phyloP scores from a whole-genome alignment of 2,888 invertebrate genomes.

The Drosophila nigricruria region DNA sequence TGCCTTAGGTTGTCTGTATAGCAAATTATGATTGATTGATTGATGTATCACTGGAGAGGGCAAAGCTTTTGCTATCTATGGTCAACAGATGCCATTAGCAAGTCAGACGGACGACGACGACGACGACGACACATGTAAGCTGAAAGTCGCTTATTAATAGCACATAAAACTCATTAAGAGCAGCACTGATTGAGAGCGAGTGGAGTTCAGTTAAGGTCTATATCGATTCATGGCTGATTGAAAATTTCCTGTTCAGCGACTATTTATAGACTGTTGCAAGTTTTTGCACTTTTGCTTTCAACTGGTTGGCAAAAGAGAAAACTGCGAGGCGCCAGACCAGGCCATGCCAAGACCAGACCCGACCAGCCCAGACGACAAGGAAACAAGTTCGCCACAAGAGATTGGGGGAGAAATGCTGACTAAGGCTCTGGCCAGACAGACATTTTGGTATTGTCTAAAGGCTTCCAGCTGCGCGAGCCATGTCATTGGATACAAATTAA shows the following conservation, averaged over 20 bases:
- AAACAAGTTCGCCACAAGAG: constrained; percentile 28
- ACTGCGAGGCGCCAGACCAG: constrained; percentile 20
- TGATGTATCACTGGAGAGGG: constrained; percentile 8
- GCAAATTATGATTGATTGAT: constrained; percentile 34
- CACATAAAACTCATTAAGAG: constrained; percentile 35
- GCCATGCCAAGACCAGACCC: constrained; percentile 1
- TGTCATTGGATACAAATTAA: constrained; percentile 10
- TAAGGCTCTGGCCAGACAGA: constrained; percentile 24
- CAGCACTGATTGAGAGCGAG: neutral
- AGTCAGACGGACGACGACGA: no score
- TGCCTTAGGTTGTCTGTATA: neutral
- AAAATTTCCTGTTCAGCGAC: constrained; percentile 32
- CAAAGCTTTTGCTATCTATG: constrained; percentile 1
- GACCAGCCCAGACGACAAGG: constrained; percentile 19
- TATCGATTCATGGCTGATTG: constrained; percentile 28
- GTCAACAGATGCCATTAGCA: constrained; percentile 8
- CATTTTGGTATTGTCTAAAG: constrained; percentile 36
- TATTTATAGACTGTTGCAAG: constrained; percentile 57
- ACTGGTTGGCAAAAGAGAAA: constrained; percentile 18
- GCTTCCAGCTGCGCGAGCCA: constrained; percentile 19
- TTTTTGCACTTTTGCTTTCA: constrained; percentile 64
- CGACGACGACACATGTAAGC: constrained; percentile 7
- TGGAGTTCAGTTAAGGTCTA: constrained; percentile 17
- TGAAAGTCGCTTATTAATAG: constrained; percentile 30
- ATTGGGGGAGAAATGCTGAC: constrained; percentile 15